These are phyloP conservation scores for Myrmophylax atrothorax DNA, from an alignment of 2,113 vertebrate genomes.

Conservation along the genomic window DNA sequence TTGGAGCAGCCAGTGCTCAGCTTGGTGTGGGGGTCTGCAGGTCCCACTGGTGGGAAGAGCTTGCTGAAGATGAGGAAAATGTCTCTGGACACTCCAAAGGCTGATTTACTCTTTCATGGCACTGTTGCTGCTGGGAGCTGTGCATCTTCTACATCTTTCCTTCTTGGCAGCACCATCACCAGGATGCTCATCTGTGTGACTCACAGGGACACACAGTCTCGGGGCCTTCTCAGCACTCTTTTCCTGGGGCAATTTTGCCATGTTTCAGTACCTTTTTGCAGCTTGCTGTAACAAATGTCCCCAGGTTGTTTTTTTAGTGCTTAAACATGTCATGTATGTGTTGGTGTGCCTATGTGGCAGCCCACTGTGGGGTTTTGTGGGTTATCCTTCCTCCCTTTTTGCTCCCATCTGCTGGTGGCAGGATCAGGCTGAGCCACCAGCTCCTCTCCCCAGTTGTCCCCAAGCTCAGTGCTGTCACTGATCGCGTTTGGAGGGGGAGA, in stretches of 20 bases:
- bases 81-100: not conserved
- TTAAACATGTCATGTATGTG: accelerated
- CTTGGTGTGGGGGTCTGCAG: not conserved
- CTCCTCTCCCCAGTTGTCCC: not conserved
- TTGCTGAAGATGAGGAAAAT: not conserved
- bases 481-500: accelerated
- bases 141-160: not conserved
- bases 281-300: not conserved
- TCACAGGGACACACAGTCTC: accelerated
- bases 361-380: accelerated
- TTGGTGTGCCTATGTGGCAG: not conserved
- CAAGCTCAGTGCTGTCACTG: not conserved
- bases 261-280: not conserved
- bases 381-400: not conserved
- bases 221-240: not conserved
- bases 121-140: accelerated
- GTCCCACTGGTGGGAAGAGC: not conserved
- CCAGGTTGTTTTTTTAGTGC: not conserved
- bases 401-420: not conserved
- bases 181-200: not conserved
- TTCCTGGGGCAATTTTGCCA: not conserved
- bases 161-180: not conserved
- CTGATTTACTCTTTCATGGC: not conserved
- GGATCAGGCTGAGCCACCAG: not conserved
- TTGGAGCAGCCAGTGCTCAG: not conserved